Percentiles rank a stretch among this genome's conserved stretches.
phyloP scores from a whole-genome alignment of 2,113 vertebrate species.

The Anthoscopus minutus region DNA sequence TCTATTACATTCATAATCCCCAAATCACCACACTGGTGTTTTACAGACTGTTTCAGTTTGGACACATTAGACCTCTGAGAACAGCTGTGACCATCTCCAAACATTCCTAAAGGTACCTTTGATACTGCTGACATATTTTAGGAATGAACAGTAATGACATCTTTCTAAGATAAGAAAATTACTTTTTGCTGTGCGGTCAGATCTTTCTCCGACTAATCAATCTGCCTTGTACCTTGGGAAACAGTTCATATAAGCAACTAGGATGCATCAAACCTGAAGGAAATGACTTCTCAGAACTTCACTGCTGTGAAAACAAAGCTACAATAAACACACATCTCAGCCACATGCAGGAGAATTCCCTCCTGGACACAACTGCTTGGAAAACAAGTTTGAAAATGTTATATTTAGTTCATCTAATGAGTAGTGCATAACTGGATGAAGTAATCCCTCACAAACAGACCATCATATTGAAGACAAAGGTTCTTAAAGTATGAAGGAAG shows the following conservation, averaged over 20 bases:
- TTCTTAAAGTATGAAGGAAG: background rate
- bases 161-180: slow-evolving; percentile 24
- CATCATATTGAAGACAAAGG: background rate
- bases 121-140: background rate
- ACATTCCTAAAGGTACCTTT: background rate
- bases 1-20: background rate
- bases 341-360: background rate
- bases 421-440: background rate
- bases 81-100: background rate
- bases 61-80: background rate
- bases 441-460: background rate
- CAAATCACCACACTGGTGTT: background rate
- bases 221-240: background rate
- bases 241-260: background rate
- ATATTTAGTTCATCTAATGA: background rate
- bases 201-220: background rate
- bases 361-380: background rate
- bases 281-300: background rate
- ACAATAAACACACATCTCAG: background rate
- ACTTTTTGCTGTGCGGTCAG: background rate
- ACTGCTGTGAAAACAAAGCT: background rate
- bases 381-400: background rate
- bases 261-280: background rate
- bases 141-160: background rate
- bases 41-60: background rate